Conservation (phyloP, 1,140 invertebrate species). For the Colletes gigas region DNA sequence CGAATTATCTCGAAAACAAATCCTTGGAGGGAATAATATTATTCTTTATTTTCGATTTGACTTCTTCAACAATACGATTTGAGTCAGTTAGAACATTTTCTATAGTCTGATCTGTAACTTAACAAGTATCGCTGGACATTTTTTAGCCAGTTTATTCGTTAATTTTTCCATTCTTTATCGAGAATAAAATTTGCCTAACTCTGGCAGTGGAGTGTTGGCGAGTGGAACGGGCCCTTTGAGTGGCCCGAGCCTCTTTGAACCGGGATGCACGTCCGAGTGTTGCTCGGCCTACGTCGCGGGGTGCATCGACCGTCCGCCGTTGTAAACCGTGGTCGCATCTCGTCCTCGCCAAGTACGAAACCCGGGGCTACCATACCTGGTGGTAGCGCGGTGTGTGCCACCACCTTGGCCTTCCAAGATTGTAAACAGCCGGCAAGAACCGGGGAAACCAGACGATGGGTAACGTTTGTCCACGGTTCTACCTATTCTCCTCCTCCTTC, state of each 20-base stretch:
- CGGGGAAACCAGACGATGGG: slow-evolving; percentile 73
- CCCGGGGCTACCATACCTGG: slow-evolving; percentile 71
- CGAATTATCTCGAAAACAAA: too few relatives aligned
- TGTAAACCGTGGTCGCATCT: slow-evolving; percentile 58
- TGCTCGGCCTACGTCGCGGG: slow-evolving; percentile 40
- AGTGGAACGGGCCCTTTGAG: slow-evolving; percentile 38
- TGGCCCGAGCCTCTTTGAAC: slow-evolving; percentile 11
- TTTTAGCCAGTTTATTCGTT: too few relatives aligned
- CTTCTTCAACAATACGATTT: too few relatives aligned
- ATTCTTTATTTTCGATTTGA: too few relatives aligned
- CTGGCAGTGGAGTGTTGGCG: too few relatives aligned
- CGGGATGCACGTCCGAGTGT: slow-evolving; percentile 3
- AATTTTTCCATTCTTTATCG: too few relatives aligned
- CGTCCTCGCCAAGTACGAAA: slow-evolving; percentile 72
- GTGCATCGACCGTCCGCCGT: slow-evolving; percentile 61
- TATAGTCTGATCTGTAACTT: too few relatives aligned
- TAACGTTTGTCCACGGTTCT: slow-evolving; percentile 32
- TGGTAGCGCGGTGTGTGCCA: slow-evolving; percentile 38
- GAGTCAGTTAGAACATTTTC: too few relatives aligned
- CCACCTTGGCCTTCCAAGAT: slow-evolving; percentile 64
- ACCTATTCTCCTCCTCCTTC: neutral
- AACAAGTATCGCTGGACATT: too few relatives aligned
- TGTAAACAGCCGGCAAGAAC: slow-evolving; percentile 74
- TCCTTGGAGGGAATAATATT: too few relatives aligned
- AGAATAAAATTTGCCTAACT: too few relatives aligned